Base-by-base conservation (phyloP, 1,140 invertebrate genomes). In the Lasioglossum baleicum region DNA sequence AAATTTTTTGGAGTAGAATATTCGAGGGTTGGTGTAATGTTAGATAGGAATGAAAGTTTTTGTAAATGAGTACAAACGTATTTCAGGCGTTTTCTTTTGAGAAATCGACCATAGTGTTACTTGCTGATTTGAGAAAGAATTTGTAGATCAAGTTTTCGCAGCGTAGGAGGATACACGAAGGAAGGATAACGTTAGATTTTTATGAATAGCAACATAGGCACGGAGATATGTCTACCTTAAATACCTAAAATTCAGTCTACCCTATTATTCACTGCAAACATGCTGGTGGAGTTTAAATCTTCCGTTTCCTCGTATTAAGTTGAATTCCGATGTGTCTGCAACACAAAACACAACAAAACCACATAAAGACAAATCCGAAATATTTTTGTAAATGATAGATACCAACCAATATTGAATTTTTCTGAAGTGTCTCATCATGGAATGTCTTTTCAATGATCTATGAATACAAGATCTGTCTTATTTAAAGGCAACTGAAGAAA, bases 401-500 rank as follows among this genome's bases (percentile, higher is more conserved):
- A 70, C 74, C 66, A 75, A 82, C 81, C 73, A 75, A 79, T 75
- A 70, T 61, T 75, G 63, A 82, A 71, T 35, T 69, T 69, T 31
- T 58, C 56, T 58, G 66, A 53, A 79, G 51, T 13, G 17, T 40
- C 68, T 83, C 61, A 83, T 80, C 53, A 73, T 83, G 80, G 80
- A 85, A 86, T 85, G 75, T 75, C 76, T 69, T 72, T 75, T 60
- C 68, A 82, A 82, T 69, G 60, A 80, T 77, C 44, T 77, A 80
- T 53, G 10, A 48, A 69, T 75, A 48, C 58, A 84, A 26, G 71
- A 75, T 85, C 48, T 42, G 15, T 76, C 22, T 68, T 79, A 85
- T 87, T 88, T 80, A 89, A 90, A 90, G 86, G 88, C 88, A 90
- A 90, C 88, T 89, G 90, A 79, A 85, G 83, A 92, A 90, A 92